Base-by-base conservation (phyloP, 2,113 vertebrate genomes). In the Perccottus glenii region DNA sequence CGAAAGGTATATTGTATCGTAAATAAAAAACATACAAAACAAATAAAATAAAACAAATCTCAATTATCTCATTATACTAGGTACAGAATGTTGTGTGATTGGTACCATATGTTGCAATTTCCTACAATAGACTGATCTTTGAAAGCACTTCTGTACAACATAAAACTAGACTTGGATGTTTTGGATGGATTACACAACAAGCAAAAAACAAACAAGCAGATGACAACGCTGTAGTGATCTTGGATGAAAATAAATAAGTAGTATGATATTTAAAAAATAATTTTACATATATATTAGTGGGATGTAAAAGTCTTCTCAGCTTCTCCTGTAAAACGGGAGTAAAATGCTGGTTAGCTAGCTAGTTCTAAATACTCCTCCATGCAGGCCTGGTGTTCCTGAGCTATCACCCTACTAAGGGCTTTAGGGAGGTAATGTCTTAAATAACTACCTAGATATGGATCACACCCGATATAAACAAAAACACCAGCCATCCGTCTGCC, bases 241-340 rank as follows among this genome's bases (percentile, higher is more conserved):
- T 78, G 73, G 85, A 87, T 89, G 86, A 80, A 90, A 93, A 93
- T 93, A 93, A 93, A 93, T 93, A 91, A 87, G 48, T 82, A 85
- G 70, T 50, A 74, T 83, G 80, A 78, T 85, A 79, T 79, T 61
- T 19, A 16, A 64, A 68, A 88, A 91, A 89, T 85, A 89, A 87
- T 79, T 89, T 86, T 88, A 89, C 77, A 90, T 90, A 91, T 90
- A 93, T 92, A 92, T 93, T 92, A 93, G 89, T 90, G 88, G 80
- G 83, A 71, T 89, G 86, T 87, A 74, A 81, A 87, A 76, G 82
- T 85, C 76, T 83, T 19, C 62, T 88, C 88, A 91, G 89, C 89
- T 74, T 90, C 91, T 91, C 90, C 90, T 92, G 86, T 93, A 91
- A 92, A 93, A 93, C 70, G 75, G 89, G 89, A 92, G 90, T 90